phyloP scores from a whole-genome alignment of 37 sponge, comb jelly and placozoan species.

The Ianthella basta region DNA sequence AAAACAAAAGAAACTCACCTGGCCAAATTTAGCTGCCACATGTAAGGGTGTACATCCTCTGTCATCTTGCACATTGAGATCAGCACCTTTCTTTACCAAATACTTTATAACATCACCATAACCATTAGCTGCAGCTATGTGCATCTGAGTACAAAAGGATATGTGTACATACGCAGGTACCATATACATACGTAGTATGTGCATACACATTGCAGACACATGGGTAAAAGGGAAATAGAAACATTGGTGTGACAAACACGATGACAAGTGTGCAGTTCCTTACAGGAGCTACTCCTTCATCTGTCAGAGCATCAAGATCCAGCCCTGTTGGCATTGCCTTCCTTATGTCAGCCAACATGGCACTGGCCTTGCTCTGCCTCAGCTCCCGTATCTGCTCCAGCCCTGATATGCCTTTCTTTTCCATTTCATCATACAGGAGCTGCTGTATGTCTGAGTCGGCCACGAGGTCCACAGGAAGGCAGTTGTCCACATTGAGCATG shows the following conservation, averaged over 20 bases:
- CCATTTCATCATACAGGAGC: conserved; percentile 61
- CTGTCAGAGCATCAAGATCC: conserved; percentile 40
- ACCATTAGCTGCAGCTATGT: conserved; percentile 84
- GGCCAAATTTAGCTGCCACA: conserved; percentile 78
- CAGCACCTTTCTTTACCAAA: conserved; percentile 57
- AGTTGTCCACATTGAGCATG: conserved; percentile 78
- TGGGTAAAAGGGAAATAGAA: too few relatives aligned
- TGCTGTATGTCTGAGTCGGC: not conserved
- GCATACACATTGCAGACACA: not conserved
- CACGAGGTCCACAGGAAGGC: conserved; percentile 75
- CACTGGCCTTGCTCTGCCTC: conserved; percentile 47
- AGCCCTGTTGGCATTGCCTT: not conserved
- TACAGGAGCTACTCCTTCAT: conserved; percentile 71
- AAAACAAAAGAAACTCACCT: conserved; percentile 39
- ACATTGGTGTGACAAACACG: too few relatives aligned
- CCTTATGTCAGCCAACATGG: conserved; percentile 62
- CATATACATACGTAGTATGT: not conserved
- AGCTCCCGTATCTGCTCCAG: conserved; percentile 46
- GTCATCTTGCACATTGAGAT: conserved; percentile 63
- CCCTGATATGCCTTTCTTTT: conserved; percentile 19
- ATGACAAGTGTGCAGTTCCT: too few relatives aligned
- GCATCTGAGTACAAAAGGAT: conserved; percentile 47
- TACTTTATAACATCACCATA: conserved; percentile 62
- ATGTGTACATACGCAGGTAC: not conserved
- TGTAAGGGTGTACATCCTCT: conserved; percentile 77